Conservation (phyloP, 30 jellyfish, hydroid and myxozoan genomes). For the Clytia hemisphaerica region DNA sequence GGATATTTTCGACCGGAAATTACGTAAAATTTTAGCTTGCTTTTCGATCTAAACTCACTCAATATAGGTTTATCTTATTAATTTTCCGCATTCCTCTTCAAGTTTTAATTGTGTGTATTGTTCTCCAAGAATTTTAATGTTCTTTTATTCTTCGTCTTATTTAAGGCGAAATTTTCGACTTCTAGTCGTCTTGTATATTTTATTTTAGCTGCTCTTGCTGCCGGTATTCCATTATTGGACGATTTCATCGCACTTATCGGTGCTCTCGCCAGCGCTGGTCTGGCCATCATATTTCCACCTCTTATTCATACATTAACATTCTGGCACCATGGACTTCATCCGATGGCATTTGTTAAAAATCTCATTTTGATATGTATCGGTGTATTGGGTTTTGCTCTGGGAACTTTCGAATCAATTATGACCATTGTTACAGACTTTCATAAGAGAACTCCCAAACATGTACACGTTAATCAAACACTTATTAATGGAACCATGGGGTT, state of each 20-base stretch:
- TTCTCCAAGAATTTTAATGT: neutral
- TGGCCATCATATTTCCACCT: conserved; percentile 95
- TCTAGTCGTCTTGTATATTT: neutral
- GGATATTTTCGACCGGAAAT: no score
- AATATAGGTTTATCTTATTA: no score
- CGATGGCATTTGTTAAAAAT: conserved; percentile 46
- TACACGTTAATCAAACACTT: no score
- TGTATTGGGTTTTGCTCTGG: conserved; percentile 58
- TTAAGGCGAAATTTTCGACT: neutral
- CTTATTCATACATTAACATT: conserved; percentile 75
- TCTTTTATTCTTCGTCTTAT: neutral
- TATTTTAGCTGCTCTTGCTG: conserved; percentile 83
- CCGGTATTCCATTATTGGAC: conserved; percentile 85
- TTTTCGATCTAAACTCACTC: no score
- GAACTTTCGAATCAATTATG: conserved; percentile 65
- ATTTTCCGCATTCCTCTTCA: neutral
- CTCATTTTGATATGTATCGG: conserved; percentile 56
- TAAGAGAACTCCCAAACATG: neutral
- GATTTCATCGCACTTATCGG: conserved; percentile 89
- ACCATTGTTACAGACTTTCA: conserved; percentile 76
- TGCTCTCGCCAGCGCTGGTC: conserved; percentile 89
- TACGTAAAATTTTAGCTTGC: no score
- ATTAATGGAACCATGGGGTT: no score
- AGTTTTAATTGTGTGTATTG: neutral
- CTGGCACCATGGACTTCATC: conserved; percentile 56